Evolutionary conservation across 2,113 vertebrate species (phyloP), one percentile per base, ranked within the genome.

Genomic region (Gavialis gangeticus): DNA sequence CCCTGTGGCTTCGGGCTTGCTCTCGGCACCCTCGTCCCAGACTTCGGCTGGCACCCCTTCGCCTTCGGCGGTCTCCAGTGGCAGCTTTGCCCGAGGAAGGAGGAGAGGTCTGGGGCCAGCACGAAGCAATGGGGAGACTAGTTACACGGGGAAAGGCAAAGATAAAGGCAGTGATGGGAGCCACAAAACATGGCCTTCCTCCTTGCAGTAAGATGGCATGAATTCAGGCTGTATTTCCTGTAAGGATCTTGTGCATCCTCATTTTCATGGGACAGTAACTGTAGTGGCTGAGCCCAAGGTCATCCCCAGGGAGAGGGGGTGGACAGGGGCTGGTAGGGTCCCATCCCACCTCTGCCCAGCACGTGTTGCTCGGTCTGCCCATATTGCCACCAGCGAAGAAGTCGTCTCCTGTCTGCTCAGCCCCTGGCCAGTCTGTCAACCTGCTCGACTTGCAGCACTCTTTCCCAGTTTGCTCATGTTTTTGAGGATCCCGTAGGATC

Each of bases 391-490:
- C 30, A 34, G 67, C 22, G 9, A n/a, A 37, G 11, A 69, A 69
- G 30, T 69, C 22, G 22, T 34, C 67, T 71, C 37, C 56, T 85
- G 3, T 15, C 28, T n/a, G 28, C 15, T 54, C 58, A 64, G 58
- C 25, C 2, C 0, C 8, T 30, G 46, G 76, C n/a, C 85, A 16
- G 13, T n/a, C 0, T 22, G 12, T 21, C 3, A 37, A 37, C 0
- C 2, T 83, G 8, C 15, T 56, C 0, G 1, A 56, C 30, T 9
- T 0, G 1, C 54, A 2, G 2, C 83, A 16, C 64, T 9, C 3
- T 60, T 15, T n/a, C 12, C 66, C 30, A 69, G 64, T 30, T 19
- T 69, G 10, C 19, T 34, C 21, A 18, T 69, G 19, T 69, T 71
- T 71, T 71, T 24, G 30, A 21, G 30, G 19, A 12, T 21, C 67